Evolutionary conservation across 2,888 invertebrate genomes (phyloP), one percentile per base, ranked within the genome.

Genomic region (Hydrotaea diabolus): DNA sequence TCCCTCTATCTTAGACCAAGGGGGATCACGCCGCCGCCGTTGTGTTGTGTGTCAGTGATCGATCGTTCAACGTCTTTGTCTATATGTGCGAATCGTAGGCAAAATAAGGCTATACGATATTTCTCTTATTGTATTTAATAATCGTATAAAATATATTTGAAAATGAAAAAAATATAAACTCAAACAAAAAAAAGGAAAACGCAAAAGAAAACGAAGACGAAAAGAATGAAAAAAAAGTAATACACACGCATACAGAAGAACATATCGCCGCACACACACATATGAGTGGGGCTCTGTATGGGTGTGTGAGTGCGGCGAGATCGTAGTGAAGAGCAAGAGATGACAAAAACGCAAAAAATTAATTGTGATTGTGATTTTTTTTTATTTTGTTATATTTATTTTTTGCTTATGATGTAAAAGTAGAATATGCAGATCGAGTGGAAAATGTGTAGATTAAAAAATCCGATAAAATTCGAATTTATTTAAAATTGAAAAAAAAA

Each of bases 61-160:
- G 69, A 69, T 43, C 23, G 69, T 21, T 77, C 75, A 81, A 78
- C 80, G 55, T 26, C 57, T 73, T 69, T 73, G 59, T 59, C 49
- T 82, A 59, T 36, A 36, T 83, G 36, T 59, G 78, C 26, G 43
- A 73, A 80, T 83, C 69, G 66, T 80, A 77, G 77, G 80, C 82
- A 83, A 76, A 62, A 79, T 66, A 76, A 66, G 46, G 57, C 80
- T 53, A 62, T 72, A 72, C 64, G 72, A 83, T 77, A 36, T 74
- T 73, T 8, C 9, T 39, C 7, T 46, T 74, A 59, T 13, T 80
- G 59, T 72, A 13, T 59, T 59, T 19, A 59, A 49, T 39, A 76
- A 80, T 77, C 81, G 78, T 55, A 69, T 46, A 46, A 69, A 69
- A n/a, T 19, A 69, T 66, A 66, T 15, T 69, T 75, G 17, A 84